Evolutionary conservation across 2,113 vertebrate species (phyloP), one percentile per base, ranked within the genome.

Genomic region (Eptesicus fuscus): DNA sequence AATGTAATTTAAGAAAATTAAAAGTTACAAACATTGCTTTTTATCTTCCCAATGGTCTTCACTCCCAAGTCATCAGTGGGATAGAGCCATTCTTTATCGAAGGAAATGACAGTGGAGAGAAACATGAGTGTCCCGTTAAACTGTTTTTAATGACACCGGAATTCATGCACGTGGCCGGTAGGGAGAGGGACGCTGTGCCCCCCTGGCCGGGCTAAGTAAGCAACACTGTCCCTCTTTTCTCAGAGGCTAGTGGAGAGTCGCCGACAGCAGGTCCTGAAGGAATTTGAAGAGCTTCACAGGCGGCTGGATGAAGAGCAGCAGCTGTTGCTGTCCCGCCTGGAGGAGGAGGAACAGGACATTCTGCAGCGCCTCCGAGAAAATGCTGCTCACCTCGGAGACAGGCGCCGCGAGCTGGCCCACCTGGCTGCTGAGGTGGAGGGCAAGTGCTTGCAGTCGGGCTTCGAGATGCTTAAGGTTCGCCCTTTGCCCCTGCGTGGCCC

Each of bases 251-350:
- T 99, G 0, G 99, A 99, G 4, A 98, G 98, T 93, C 98, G 99
- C 65, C 98, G 99, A 90, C 99, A 99, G 79, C 98, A 99, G 67
- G 99, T 99, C 18, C 97, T 99, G 71, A 98, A 98, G 73, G 99
- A 99, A 96, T 99, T 99, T 94, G 99, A 99, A 47, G 99, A 99
- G 97, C 98, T 99, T 78, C 99, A 99, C 84, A 98, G 99, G 98
- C 98, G 99, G 88, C 98, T 99, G 51, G 97, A 97, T 17, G 97
- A 97, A 14, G 98, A 98, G 18, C 97, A 98, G 88, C 97, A 96
- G 88, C 16, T 96, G 6, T 74, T 98, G 74, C 96, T 98, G 16
- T 95, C 85, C 1, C 83, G 95, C 0, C 95, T 98, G 63, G 98
- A 98, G 88, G 97, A 98, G 1, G 97, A 98, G 47, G 98, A 98